Evolutionary conservation across 2,113 vertebrate species (phyloP), one percentile per base, ranked within the genome.

Genomic region (Benthochromis sp.): DNA sequence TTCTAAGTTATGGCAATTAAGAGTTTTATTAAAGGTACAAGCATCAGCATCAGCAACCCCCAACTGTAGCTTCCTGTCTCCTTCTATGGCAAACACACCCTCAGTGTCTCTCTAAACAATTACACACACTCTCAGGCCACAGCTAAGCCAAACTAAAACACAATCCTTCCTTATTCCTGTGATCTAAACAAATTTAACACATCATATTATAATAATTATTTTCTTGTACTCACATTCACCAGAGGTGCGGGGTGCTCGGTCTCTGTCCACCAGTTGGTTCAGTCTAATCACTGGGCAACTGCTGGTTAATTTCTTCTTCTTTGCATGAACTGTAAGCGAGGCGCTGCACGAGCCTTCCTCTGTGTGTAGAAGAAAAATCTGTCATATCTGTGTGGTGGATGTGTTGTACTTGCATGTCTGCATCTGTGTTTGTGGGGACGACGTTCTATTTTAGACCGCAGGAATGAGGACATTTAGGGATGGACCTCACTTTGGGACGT

Each of bases 371-470:
- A 1, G n/a, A 14, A 2, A 69, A 69, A 38, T 24, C n/a, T 69
- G 66, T 45, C 12, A 21, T 14, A 21, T 69, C 3, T 40, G 11
- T 69, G 63, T 43, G 66, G 5, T 24, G n/a, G 12, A 40, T 24
- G 59, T 63, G n/a, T 40, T 27, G 66, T 71, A 38, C 61, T 38
- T 21, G 11, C 38, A 16, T 27, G 69, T 45, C 21, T 73, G 13
- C 16, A 8, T 69, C 34, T 40, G 40, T 73, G 21, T 73, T 73
- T 47, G 69, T 7, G 69, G 24, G 40, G 14, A 73, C 40, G 3
- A 7, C 21, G 43, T 7, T 10, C 13, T 4, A 8, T 5, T 10
- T 47, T 2, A 29, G 2, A 16, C 8, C 1, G 6, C 13, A 6
- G 5, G 40, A 73, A 45, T 17, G 40, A 73, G 40, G 40, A 7